Percentiles rank a stretch among this genome's conserved stretches.
phyloP scores from a whole-genome alignment of 2,888 invertebrate species.

The Agrenia bidenticulata region DNA sequence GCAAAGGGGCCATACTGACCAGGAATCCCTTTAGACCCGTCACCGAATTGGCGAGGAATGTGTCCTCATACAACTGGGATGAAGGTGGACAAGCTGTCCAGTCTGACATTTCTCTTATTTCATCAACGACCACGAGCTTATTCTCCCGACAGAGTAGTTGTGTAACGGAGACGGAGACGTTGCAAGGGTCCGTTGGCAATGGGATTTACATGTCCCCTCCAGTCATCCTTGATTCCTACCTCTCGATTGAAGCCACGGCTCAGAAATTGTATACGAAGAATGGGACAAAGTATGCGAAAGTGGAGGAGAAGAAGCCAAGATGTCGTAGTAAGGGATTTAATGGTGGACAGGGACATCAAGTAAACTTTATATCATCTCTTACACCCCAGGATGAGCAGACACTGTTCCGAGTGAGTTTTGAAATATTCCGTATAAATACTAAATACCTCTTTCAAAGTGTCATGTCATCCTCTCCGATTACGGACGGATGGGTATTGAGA shows the following conservation, averaged over 20 bases:
- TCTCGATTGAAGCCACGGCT: no score
- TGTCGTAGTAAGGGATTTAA: no score
- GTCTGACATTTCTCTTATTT: not conserved
- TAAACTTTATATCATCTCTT: constrained; percentile 32
- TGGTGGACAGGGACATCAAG: constrained; percentile 25
- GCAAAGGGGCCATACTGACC: not conserved
- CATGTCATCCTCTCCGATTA: no score
- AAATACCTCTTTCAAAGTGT: no score
- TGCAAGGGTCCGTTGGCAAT: no score
- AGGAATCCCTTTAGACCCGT: constrained; percentile 32
- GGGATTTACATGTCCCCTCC: no score
- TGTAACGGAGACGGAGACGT: not conserved
- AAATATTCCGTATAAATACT: no score
- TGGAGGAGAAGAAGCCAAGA: no score
- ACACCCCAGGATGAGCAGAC: constrained; percentile 49
- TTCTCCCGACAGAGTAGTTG: not conserved
- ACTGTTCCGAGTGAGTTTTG: constrained; percentile 50
- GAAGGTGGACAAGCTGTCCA: not conserved
- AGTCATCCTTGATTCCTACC: no score
- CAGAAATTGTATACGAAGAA: no score
- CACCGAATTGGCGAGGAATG: constrained; percentile 50
- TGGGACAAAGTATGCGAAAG: no score
- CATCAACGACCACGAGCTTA: not conserved
- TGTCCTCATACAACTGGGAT: constrained; percentile 50
- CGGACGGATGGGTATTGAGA: no score